Base-by-base conservation (phyloP, 2,797 vertebrate species). In the Gymnothorax javanicus region DNA sequence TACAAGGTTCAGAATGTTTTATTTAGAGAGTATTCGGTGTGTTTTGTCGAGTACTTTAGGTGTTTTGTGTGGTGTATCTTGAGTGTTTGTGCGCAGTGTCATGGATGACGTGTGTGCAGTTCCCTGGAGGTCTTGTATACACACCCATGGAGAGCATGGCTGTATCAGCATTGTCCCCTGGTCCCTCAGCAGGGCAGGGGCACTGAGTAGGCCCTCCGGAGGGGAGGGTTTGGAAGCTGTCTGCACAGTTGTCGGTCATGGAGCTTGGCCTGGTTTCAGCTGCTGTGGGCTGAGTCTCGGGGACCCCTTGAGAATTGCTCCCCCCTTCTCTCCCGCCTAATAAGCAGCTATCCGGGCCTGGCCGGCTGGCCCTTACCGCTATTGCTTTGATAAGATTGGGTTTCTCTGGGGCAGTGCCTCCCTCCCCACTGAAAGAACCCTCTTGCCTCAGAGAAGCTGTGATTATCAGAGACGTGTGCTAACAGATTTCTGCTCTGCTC, bases 161-260 rank as follows among this genome's bases (percentile, higher is more conserved):
- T n/a, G 17, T 71, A 83, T 79, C 85, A 87, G 88, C 59, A 85
- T 86, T 59, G 88, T 81, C 88, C 83, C 86, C 83, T 71, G 88
- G 77, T 88, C 85, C 89, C 88, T 6, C 62, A 67, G 62, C 87
- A 87, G 87, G 89, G 69, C 23, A 88, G 88, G 91, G 91, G 91
- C 89, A 86, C 89, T 7, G 84, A 0, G 60, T 13, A n/a, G 71
- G 57, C 33, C 54, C 64, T n/a, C 25, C 33, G 33, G 33, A 11
- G 25, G n/a, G 86, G 25, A 88, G 84, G 89, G 89, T 88, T 88
- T 50, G 89, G 93, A 87, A 88, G 90, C 90, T 92, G 87, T 93
- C 93, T 90, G 92, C 91, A 87, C 97, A 97, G 96, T 97, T 97
- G 97, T 96, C 94, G 95, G 94, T 92, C 93, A 91, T 94, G 93